Conservation (phyloP, 1,140 invertebrate genomes). For the Batillaria attramentaria region DNA sequence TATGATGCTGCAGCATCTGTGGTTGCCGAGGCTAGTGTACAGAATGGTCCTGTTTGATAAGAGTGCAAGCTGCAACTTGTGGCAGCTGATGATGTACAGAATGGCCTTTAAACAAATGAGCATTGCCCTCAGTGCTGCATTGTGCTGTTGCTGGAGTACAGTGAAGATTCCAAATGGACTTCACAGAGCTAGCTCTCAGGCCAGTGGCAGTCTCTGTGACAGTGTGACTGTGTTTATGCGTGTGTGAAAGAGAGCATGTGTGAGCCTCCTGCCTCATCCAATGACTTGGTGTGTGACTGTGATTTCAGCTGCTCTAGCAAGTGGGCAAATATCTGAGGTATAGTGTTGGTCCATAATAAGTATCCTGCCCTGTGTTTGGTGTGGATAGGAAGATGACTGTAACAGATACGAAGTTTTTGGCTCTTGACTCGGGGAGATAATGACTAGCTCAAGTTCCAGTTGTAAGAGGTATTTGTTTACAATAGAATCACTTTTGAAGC, state of each 20-base stretch:
- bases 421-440: too few relatives aligned
- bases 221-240: neutral
- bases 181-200: neutral
- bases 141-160: neutral
- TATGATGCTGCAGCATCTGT: neutral
- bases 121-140: neutral
- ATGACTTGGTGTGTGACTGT: neutral
- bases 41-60: slow-evolving; percentile 15
- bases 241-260: too few relatives aligned
- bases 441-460: too few relatives aligned
- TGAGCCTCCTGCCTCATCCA: neutral
- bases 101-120: slow-evolving; percentile 11
- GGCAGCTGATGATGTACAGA: slow-evolving; percentile 2
- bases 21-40: slow-evolving; percentile 6
- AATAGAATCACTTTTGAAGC: too few relatives aligned
- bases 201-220: slow-evolving; percentile 5
- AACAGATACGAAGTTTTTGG: too few relatives aligned
- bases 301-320: too few relatives aligned
- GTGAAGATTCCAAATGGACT: neutral
- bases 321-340: too few relatives aligned
- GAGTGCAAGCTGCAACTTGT: neutral
- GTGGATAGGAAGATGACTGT: too few relatives aligned
- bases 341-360: too few relatives aligned
- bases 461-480: too few relatives aligned
- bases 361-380: too few relatives aligned